Percentiles rank a stretch among this genome's conserved stretches.
Conservation (phyloP, 2,888 invertebrate genomes). For the Oxycera nigricornis region DNA sequence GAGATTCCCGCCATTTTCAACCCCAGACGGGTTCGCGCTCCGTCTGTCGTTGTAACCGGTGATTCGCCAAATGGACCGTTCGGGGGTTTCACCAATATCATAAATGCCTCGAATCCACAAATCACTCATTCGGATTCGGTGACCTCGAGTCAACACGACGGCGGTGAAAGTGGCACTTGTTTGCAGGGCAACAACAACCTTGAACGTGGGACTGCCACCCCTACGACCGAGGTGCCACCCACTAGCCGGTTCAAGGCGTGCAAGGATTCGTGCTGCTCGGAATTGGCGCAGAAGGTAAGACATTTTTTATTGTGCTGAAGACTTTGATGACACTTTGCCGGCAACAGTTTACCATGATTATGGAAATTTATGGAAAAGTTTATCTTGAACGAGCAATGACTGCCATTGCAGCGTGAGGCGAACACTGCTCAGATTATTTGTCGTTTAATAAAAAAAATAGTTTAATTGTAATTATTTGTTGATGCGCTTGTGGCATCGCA, state of each 20-base stretch:
- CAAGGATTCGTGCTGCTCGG: conserved; percentile 80
- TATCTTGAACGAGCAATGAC: not conserved
- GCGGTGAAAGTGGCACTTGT: conserved; percentile 58
- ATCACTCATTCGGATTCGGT: conserved; percentile 65
- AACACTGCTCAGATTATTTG: no score
- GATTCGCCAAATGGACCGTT: conserved; percentile 66
- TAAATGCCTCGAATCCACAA: conserved; percentile 62
- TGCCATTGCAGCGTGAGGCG: no score
- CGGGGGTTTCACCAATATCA: conserved; percentile 63
- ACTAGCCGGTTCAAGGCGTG: conserved; percentile 63
- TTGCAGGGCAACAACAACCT: conserved; percentile 33
- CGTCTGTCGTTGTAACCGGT: conserved; percentile 74
- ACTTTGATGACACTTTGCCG: not conserved
- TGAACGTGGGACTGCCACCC: conserved; percentile 52
- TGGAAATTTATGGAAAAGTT: not conserved
- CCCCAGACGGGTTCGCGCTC: conserved; percentile 73
- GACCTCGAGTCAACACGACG: conserved; percentile 70
- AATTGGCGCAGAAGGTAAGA: conserved; percentile 79
- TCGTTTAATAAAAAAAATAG: no score
- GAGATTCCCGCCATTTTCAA: conserved; percentile 84
- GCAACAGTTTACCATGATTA: not conserved
- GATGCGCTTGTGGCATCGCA: no score
- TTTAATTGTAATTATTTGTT: no score
- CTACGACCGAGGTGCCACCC: conserved; percentile 52
- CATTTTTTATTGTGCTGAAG: not conserved